A percentile compares a stretch with the other conserved stretches of the same genome.
phyloP scores from a whole-genome alignment of 1,140 invertebrate species.

The Drosophila mojavensis region DNA sequence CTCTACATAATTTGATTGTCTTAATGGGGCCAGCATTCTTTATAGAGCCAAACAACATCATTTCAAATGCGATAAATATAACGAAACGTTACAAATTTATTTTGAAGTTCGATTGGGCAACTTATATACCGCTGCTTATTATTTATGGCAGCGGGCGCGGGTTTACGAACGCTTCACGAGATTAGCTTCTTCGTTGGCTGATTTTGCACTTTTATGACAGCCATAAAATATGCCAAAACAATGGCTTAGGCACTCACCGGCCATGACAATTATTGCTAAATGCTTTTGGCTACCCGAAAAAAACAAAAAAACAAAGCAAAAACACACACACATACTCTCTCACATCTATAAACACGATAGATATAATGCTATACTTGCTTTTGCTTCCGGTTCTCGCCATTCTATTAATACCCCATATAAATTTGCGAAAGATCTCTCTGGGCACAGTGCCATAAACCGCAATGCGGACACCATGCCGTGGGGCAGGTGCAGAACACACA shows the following conservation, averaged over 20 bases:
- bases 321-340: background rate
- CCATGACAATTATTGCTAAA: slow-evolving; percentile 72
- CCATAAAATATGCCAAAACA: slow-evolving; percentile 58
- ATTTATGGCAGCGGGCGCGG: slow-evolving; percentile 47
- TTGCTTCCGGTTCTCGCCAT: slow-evolving; percentile 40
- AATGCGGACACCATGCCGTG: slow-evolving; percentile 16
- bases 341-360: background rate
- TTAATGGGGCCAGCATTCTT: slow-evolving; percentile 51
- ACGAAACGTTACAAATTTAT: slow-evolving; percentile 57
- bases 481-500: slow-evolving; percentile 12
- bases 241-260: slow-evolving; percentile 45
- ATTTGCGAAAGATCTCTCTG: slow-evolving; percentile 26
- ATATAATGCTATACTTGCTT: slow-evolving; percentile 1
- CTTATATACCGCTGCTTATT: slow-evolving; percentile 17
- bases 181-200: slow-evolving; percentile 43
- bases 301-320: background rate
- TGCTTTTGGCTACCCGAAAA: slow-evolving; percentile 63
- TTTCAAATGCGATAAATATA: slow-evolving; percentile 53
- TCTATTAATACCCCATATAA: slow-evolving; percentile 51
- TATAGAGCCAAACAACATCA: slow-evolving; percentile 31
- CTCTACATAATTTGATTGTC: slow-evolving; percentile 64
- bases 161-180: slow-evolving; percentile 55
- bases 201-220: slow-evolving; percentile 45
- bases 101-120: slow-evolving; percentile 44
- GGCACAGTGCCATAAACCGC: slow-evolving; percentile 16